These are phyloP conservation scores for Cantharis flavilabris DNA, from an alignment of 2,888 invertebrate species.

Conservation along the genomic window DNA sequence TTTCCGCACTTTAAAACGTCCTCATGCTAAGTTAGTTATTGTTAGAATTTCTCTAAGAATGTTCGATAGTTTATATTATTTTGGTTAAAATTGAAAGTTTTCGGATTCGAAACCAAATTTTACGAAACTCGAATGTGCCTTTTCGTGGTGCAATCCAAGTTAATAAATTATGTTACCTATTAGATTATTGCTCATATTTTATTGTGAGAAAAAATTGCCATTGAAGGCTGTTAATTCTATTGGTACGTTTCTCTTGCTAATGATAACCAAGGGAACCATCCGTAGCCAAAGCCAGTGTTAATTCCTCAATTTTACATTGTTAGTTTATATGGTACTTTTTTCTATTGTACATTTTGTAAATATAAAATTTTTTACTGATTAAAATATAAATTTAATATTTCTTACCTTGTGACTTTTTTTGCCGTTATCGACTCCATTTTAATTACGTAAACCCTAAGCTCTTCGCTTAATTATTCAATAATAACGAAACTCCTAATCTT, in stretches of 20 bases:
- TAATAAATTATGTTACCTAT: conserved; percentile 21
- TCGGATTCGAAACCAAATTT: neutral
- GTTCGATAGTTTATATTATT: neutral
- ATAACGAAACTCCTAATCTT: neutral
- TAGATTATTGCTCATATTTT: conserved; percentile 10
- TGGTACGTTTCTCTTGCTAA: conserved; percentile 12
- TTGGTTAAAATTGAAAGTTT: neutral
- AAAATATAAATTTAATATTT: conserved; percentile 26
- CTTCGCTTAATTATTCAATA: neutral
- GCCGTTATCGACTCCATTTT: neutral
- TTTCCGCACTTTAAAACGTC: neutral
- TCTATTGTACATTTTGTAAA: conserved; percentile 15
- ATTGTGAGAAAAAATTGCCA: conserved; percentile 17
- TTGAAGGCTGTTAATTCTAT: conserved; percentile 11
- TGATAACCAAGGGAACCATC: conserved; percentile 11
- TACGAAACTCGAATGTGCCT: conserved; percentile 15
- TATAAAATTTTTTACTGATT: conserved; percentile 24
- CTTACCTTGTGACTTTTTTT: neutral
- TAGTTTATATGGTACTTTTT: conserved; percentile 25
- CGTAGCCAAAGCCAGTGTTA: conserved; percentile 28
- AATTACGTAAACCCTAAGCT: neutral
- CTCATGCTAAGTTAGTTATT: conserved; percentile 1
- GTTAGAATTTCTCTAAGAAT: conserved; percentile 10
- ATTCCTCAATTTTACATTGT: conserved; percentile 28
- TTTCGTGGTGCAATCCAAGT: conserved; percentile 6